Conservation (phyloP, 2,113 vertebrate species). For the Proterorhinus semilunaris region DNA sequence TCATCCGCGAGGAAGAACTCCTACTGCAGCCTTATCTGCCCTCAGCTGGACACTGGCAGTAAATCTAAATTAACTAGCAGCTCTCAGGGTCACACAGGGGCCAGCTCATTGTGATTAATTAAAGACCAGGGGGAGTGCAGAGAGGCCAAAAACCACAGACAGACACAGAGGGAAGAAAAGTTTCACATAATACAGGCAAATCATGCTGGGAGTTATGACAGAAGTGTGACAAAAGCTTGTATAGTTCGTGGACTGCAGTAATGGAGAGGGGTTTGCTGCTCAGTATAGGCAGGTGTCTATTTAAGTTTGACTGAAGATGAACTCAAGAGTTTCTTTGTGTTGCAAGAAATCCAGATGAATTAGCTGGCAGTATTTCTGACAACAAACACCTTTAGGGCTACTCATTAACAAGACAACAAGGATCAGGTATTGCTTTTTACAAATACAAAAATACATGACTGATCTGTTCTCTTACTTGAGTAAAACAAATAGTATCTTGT, state of each 20-base stretch:
- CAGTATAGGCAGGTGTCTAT: no score
- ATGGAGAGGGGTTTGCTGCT: neutral
- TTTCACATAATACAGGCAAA: neutral
- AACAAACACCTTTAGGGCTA: no score
- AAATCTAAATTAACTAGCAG: conserved; percentile 83
- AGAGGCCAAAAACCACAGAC: conserved; percentile 4
- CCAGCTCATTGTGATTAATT: conserved; percentile 76
- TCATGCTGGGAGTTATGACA: neutral
- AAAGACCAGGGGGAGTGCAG: conserved; percentile 46
- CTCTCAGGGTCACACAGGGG: conserved; percentile 71
- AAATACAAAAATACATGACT: no score
- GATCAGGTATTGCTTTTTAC: no score
- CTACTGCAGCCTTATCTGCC: conserved; percentile 65
- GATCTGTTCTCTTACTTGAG: no score
- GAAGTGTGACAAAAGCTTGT: conserved; percentile 37
- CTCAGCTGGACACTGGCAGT: conserved; percentile 68
- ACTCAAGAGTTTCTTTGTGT: no score
- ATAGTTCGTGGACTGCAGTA: neutral
- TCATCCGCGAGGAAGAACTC: conserved; percentile 60
- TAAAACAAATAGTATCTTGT: no score
- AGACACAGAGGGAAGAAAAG: neutral
- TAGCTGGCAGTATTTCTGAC: no score
- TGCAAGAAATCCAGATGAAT: no score
- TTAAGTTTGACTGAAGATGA: no score
- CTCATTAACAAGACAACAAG: no score